Evolutionary conservation across 1,140 invertebrate genomes (phyloP), one percentile per base, ranked within the genome.

Genomic region (Venustaconcha ellipsiformis): DNA sequence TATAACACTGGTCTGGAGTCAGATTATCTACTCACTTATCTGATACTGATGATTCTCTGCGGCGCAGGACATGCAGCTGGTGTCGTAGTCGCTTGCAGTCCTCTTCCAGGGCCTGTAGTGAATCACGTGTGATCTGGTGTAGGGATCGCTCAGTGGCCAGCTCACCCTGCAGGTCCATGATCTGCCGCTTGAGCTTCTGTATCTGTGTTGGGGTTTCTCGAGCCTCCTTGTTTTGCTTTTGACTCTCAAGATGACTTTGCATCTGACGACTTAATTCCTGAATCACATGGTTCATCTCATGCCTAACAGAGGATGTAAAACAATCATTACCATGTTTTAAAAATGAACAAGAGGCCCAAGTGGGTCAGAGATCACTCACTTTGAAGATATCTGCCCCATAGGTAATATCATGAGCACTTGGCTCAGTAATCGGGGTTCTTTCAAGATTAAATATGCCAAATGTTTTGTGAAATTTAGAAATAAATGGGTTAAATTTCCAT

Each of bases 231-330:
- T 77, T 70, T 11, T 26, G 20, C 48, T 74, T 74, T 65, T 80
- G 79, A 58, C 78, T 71, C 5, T 87, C 84, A 14, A 87, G 73
- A 59, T 86, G 85, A 8, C 80, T 71, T 17, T 82, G 75, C 72
- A 88, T 82, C 78, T 87, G 84, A 12, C 59, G 64, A 68, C 81
- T 88, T 73, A 88, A 70, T 14, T 88, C 85, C 30, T 84, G 84
- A 18, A 88, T 85, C 37, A 88, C 79, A 23, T 78, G 79, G 30
- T 84, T 85, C 85, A 88, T 84, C 71, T 88, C 86, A 30, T 82
- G 79, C 85, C 87, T 88, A 62, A 1, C 70, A 62, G 12, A 78
- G n/a, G n/a, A 56, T 59, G 8, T 6, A 67, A 67, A 37, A 17
- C 12, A 72, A n/a, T 59, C 59, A 66, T 55, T 59, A 74, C 30